phyloP scores from a whole-genome alignment of 1,140 invertebrate species.

The Drosophila grimshawi region DNA sequence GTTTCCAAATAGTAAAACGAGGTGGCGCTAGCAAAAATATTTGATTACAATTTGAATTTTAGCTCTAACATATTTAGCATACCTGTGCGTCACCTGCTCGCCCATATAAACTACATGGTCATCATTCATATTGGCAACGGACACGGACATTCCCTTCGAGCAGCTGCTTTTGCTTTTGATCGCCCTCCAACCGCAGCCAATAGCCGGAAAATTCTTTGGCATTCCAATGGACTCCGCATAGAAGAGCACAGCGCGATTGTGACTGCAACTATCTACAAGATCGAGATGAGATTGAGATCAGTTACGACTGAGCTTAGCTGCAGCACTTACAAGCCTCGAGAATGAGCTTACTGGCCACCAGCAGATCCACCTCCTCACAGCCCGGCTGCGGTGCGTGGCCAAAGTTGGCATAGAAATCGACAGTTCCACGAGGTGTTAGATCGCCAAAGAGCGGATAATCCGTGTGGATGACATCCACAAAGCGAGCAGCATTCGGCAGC shows the following conservation, averaged over 20 bases:
- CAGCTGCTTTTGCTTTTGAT: slow-evolving; percentile 52
- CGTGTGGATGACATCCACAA: slow-evolving; percentile 87
- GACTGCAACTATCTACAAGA: slow-evolving; percentile 75
- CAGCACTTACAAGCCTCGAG: slow-evolving; percentile 69
- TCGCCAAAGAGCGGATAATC: slow-evolving; percentile 87
- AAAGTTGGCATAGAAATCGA: slow-evolving; percentile 89
- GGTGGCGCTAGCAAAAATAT: slow-evolving; percentile 53
- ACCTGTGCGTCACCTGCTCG: slow-evolving; percentile 68
- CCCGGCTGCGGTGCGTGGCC: slow-evolving; percentile 88
- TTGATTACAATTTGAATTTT: not conserved
- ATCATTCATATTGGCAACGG: slow-evolving; percentile 21
- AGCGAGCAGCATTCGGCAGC: slow-evolving; percentile 85
- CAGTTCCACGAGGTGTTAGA: slow-evolving; percentile 85
- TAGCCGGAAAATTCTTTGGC: slow-evolving; percentile 62
- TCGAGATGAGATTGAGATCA: not conserved
- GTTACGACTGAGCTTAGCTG: rapidly evolving
- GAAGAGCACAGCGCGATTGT: slow-evolving; percentile 74
- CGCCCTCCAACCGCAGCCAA: slow-evolving; percentile 53
- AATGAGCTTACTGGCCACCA: slow-evolving; percentile 75
- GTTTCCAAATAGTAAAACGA: slow-evolving; percentile 68
- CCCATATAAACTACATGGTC: slow-evolving; percentile 67
- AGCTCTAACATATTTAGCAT: not conserved
- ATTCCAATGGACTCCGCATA: slow-evolving; percentile 74
- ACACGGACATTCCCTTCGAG: not conserved
- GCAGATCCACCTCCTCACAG: slow-evolving; percentile 84